Evolutionary conservation across 2,113 vertebrate genomes (phyloP).

Genomic region (Pangasianodon gigas): DNA sequence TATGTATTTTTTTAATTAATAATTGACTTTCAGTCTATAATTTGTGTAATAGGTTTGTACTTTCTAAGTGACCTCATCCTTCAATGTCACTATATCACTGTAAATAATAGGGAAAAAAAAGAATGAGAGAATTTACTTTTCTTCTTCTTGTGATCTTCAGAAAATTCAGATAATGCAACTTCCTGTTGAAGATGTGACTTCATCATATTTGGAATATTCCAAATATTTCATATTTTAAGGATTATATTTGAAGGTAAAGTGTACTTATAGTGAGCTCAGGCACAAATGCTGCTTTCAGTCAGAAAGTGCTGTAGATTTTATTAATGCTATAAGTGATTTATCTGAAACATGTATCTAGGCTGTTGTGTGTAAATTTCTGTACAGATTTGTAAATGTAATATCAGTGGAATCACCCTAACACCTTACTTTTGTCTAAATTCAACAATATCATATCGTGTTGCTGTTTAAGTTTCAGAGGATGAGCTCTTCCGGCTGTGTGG

Average conservation of each 20-base stretch:
- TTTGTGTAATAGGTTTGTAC: too few relatives aligned
- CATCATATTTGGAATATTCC: too few relatives aligned
- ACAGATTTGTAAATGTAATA: background rate
- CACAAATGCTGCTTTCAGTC: too few relatives aligned
- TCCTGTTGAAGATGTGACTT: background rate
- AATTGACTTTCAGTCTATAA: too few relatives aligned
- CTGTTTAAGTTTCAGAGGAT: conserved; percentile 61
- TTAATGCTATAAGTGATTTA: too few relatives aligned
- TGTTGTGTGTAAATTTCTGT: background rate
- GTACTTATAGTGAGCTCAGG: too few relatives aligned
- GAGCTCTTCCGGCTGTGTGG: conserved; percentile 77
- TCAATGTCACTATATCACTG: background rate
- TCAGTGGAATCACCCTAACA: background rate
- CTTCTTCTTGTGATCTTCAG: too few relatives aligned
- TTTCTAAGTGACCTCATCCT: background rate
- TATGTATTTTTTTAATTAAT: too few relatives aligned
- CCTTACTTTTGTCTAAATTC: background rate
- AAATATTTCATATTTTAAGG: background rate
- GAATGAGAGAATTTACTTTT: background rate
- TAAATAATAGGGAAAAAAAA: background rate
- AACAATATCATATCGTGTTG: background rate
- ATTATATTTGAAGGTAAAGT: too few relatives aligned
- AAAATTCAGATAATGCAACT: too few relatives aligned
- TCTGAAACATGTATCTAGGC: background rate
- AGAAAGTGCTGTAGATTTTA: too few relatives aligned